Evolutionary conservation across 2,888 invertebrate species (phyloP), one percentile per base, ranked within the genome.

Genomic region (Drosophila melanosoma): DNA sequence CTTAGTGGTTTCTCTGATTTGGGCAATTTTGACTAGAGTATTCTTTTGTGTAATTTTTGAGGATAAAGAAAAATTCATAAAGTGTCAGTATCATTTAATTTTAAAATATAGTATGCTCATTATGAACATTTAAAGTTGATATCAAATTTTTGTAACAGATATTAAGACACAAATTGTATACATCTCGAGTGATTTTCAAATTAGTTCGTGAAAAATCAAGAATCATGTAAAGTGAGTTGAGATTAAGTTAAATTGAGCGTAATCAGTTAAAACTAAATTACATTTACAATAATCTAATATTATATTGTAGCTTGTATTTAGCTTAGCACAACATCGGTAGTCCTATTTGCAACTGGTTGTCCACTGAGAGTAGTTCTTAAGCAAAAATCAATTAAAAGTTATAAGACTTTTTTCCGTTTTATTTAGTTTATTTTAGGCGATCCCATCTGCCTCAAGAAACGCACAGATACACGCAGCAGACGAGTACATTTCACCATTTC

Each of bases 351-450:
- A 54, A 26, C 53, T 51, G 61, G 66, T 53, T 67, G 62, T 70
- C 60, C 53, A 62, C 60, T 57, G 72, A 76, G 74, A 89, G 73
- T 82, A 70, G 89, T 83, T 88, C 91, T 91, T 90, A 88, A 91
- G 90, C 89, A 92, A 92, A 93, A 93, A 93, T 92, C 92, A 93
- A 93, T 93, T 93, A 93, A 93, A 93, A 93, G 92, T 93, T 93
- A 87, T 91, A 92, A 92, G 92, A 93, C 91, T 89, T 90, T 90
- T 89, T 90, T 60, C 40, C 59, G 35, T 63, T 65, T 69, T 48
- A 53, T 68, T 67, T 60, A 12, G 63, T 69, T 76, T 69, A 35
- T 42, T 64, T 86, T 68, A 60, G 74, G 63, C 67, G 69, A 76
- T 54, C 66, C 68, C 80, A 82, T 68, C 85, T 80, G 81, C 61